phyloP scores from a whole-genome alignment of 2,797 vertebrate genomes.

The Margarornis squamiger region DNA sequence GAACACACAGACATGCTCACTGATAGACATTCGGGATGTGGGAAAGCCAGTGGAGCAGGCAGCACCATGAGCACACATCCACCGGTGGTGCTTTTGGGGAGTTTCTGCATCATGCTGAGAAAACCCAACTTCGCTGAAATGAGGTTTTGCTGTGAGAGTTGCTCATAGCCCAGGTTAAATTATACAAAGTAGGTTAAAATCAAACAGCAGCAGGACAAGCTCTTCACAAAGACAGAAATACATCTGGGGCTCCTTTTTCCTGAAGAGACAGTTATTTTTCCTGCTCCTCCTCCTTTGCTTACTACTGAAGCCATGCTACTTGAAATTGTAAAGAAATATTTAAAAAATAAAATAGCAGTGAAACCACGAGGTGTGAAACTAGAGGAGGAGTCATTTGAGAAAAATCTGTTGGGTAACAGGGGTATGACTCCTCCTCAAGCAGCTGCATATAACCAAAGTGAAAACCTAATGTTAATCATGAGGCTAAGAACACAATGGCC shows the following conservation, averaged over 20 bases:
- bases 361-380: background rate
- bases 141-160: background rate
- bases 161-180: background rate
- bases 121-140: background rate
- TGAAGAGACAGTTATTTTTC: background rate
- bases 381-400: background rate
- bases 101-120: background rate
- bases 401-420: background rate
- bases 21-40: fast-evolving
- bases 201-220: background rate
- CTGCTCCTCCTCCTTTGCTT: background rate
- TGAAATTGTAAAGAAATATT: background rate
- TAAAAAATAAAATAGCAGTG: background rate
- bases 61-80: fast-evolving
- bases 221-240: background rate
- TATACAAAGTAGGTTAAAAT: background rate
- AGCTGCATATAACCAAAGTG: background rate
- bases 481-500: background rate
- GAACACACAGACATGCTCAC: background rate
- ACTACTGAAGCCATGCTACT: background rate
- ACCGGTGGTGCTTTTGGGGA: background rate
- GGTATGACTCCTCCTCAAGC: background rate
- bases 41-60: background rate
- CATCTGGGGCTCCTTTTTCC: background rate
- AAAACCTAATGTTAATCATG: background rate